A percentile compares a stretch with the other conserved stretches of the same genome.
Evolutionary conservation across 1,140 invertebrate species (phyloP).

Genomic region (Neuroterus valhalla): DNA sequence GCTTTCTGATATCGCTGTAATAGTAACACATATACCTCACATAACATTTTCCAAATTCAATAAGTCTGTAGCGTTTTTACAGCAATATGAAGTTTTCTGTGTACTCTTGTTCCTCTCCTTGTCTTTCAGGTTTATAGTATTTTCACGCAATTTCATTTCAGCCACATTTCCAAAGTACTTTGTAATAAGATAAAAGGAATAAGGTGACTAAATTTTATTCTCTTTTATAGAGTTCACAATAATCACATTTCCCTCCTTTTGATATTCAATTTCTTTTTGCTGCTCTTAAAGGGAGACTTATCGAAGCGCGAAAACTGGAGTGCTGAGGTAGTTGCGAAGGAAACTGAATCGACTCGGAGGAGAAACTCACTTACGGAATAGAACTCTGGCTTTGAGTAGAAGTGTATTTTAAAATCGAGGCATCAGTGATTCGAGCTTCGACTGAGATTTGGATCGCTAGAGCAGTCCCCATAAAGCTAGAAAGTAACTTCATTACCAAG

Average conservation of each 20-base stretch:
- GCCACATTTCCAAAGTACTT: no score
- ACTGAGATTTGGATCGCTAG: not conserved
- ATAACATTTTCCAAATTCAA: no score
- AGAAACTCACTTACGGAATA: constrained; percentile 7
- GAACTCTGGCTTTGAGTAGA: constrained; percentile 1
- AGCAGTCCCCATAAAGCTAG: not conserved
- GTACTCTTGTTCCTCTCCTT: no score
- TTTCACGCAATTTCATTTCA: no score
- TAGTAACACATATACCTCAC: no score
- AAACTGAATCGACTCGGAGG: not conserved
- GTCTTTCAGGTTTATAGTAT: no score
- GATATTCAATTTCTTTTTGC: constrained; percentile 6
- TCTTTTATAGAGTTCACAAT: not conserved
- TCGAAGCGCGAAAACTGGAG: constrained; percentile 17
- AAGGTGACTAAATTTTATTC: not conserved
- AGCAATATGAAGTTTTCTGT: no score
- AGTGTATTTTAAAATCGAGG: not conserved
- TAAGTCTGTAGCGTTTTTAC: no score
- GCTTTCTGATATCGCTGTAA: no score
- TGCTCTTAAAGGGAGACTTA: not conserved
- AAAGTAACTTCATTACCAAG: constrained; percentile 16
- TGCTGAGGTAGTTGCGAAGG: constrained; percentile 7
- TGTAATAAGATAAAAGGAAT: not conserved
- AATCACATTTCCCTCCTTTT: not conserved
- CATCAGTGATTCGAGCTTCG: constrained; percentile 23